Percentiles rank a stretch among this genome's conserved stretches.
Conservation (phyloP, 2,113 vertebrate species). For the Pomatostomus ruficeps region DNA sequence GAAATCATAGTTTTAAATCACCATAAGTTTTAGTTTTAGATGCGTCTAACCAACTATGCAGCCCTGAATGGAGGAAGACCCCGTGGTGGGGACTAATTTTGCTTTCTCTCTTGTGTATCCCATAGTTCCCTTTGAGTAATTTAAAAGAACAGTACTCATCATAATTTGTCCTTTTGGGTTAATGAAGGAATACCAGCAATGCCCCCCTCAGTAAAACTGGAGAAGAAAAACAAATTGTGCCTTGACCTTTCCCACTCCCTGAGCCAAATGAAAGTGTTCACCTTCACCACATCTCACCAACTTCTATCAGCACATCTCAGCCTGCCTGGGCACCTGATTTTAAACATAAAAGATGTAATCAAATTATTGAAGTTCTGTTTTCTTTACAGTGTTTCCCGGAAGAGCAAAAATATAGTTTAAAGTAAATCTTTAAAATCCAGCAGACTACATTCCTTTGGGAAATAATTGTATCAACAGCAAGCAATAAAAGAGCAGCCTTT, state of each 20-base stretch:
- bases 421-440: conserved; percentile 1
- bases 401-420: neutral
- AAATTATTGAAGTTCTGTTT: neutral
- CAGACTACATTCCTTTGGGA: neutral
- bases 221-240: neutral
- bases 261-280: neutral
- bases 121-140: neutral
- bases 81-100: neutral
- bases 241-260: neutral
- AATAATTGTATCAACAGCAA: conserved; percentile 12
- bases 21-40: neutral
- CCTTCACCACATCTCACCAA: neutral
- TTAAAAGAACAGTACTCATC: neutral
- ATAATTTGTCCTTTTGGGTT: neutral
- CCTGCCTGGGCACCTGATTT: neutral
- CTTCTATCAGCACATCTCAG: neutral
- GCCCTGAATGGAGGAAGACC: neutral
- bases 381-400: neutral
- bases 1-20: neutral
- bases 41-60: neutral
- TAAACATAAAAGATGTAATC: neutral
- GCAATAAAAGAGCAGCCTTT: neutral
- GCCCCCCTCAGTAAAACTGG: accelerated
- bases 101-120: neutral
- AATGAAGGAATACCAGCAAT: neutral